A percentile compares a stretch with the other conserved stretches of the same genome.
phyloP scores from a whole-genome alignment of 2,888 invertebrate species.

The Protodeltote pygarga region DNA sequence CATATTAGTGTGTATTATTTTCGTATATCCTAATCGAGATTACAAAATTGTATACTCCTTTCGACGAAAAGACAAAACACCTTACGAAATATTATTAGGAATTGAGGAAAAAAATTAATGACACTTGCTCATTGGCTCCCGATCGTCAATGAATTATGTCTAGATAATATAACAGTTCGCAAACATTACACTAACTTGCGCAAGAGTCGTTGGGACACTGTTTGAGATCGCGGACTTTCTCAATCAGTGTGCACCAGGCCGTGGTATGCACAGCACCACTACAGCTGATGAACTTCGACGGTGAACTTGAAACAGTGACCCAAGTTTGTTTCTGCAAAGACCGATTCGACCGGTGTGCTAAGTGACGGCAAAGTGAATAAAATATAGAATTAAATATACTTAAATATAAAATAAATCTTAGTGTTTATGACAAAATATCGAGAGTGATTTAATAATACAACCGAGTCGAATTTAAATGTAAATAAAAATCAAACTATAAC shows the following conservation, averaged over 20 bases:
- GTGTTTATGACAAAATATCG: too few species aligned
- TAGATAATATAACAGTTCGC: slow-evolving; percentile 28
- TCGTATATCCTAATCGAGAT: too few species aligned
- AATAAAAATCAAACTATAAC: too few species aligned
- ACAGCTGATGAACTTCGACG: slow-evolving; percentile 9
- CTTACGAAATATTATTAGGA: slow-evolving; percentile 26
- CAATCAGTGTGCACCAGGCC: slow-evolving; percentile 23
- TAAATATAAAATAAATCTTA: too few species aligned
- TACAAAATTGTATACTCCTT: too few species aligned
- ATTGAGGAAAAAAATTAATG: slow-evolving; percentile 15
- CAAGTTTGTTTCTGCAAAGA: slow-evolving; percentile 12
- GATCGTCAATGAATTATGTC: slow-evolving; percentile 20
- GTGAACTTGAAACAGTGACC: slow-evolving; percentile 17
- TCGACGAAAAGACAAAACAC: background rate
- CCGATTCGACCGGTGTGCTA: background rate
- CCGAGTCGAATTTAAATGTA: too few species aligned
- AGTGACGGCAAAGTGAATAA: background rate
- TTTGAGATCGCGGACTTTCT: slow-evolving; percentile 22
- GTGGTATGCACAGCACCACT: slow-evolving; percentile 13
- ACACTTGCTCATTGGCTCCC: slow-evolving; percentile 6
- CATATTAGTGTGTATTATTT: too few species aligned
- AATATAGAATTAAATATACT: too few species aligned
- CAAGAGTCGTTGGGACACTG: slow-evolving; percentile 26
- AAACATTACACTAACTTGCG: slow-evolving; percentile 40
- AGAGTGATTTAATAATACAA: too few species aligned